A percentile compares a stretch with the other conserved stretches of the same genome.
Evolutionary conservation across 1,140 invertebrate genomes (phyloP).

Genomic region (Holotrichia oblita): DNA sequence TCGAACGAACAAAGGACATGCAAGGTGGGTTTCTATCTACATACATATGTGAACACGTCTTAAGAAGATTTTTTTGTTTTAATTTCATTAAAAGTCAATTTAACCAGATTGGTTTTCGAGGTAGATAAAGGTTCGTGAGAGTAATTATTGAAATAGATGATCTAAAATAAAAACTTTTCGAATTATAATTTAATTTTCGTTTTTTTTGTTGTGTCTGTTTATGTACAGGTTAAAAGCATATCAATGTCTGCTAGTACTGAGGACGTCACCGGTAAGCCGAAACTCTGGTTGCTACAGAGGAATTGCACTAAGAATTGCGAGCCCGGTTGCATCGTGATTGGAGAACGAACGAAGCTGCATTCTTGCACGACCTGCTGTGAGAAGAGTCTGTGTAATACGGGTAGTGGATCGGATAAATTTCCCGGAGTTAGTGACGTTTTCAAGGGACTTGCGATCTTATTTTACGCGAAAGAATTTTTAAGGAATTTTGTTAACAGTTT

Average conservation of each 20-base stretch:
- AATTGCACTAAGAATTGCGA: constrained; percentile 85
- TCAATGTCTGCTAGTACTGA: constrained; percentile 85
- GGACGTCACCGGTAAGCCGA: constrained; percentile 78
- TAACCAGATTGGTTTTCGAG: too few relatives aligned
- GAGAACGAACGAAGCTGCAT: constrained; percentile 84
- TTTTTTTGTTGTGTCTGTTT: too few relatives aligned
- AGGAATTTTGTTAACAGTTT: neutral
- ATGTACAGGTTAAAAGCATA: constrained; percentile 81
- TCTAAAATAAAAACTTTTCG: too few relatives aligned
- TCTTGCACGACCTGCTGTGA: constrained; percentile 85
- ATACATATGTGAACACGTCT: too few relatives aligned
- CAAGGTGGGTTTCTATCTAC: constrained; percentile 77
- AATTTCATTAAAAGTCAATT: too few relatives aligned
- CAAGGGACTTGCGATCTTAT: neutral
- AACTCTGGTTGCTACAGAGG: constrained; percentile 83
- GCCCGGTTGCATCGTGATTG: constrained; percentile 85
- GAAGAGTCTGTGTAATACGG: constrained; percentile 76
- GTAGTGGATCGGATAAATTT: constrained; percentile 45
- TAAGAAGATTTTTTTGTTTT: neutral
- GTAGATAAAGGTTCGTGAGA: too few relatives aligned
- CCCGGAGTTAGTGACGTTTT: neutral
- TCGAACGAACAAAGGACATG: constrained; percentile 77
- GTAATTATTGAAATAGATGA: too few relatives aligned
- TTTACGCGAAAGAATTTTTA: neutral
- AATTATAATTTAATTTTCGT: too few relatives aligned